Percentiles rank a stretch among this genome's conserved stretches.
Conservation (phyloP, 2,113 vertebrate species). For the Lepus americanus region DNA sequence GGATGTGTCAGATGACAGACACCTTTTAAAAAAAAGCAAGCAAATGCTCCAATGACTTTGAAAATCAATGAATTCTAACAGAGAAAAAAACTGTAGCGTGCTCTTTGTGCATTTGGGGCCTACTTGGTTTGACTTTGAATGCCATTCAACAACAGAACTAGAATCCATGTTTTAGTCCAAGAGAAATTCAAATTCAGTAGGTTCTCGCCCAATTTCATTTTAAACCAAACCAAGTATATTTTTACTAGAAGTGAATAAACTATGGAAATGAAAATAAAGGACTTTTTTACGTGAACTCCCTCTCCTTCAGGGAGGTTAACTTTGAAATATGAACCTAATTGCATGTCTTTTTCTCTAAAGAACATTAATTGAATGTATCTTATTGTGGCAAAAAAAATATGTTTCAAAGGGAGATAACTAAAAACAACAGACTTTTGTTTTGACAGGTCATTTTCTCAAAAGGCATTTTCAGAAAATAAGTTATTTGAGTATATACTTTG, state of each 20-base stretch:
- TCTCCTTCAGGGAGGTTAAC: conserved; percentile 67
- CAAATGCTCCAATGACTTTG: conserved; percentile 63
- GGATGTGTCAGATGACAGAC: conserved; percentile 61
- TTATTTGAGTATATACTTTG: conserved; percentile 65
- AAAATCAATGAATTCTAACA: conserved; percentile 72
- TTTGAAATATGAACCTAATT: conserved; percentile 68
- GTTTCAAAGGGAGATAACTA: conserved; percentile 72
- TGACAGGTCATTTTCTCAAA: conserved; percentile 78
- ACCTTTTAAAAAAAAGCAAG: conserved; percentile 61
- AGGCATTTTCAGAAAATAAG: conserved; percentile 74
- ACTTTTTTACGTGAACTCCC: conserved; percentile 62
- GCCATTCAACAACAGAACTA: conserved; percentile 57
- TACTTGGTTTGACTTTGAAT: conserved; percentile 44
- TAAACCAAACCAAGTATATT: conserved; percentile 48
- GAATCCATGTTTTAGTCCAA: conserved; percentile 61
- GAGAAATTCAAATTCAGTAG: conserved; percentile 61
- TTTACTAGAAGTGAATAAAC: conserved; percentile 56
- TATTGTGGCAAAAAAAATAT: conserved; percentile 64
- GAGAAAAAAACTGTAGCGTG: conserved; percentile 29
- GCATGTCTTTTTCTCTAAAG: conserved; percentile 60
- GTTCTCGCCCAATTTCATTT: conserved; percentile 65
- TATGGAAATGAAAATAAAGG: conserved; percentile 40
- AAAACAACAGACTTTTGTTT: conserved; percentile 75
- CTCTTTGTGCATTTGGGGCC: conserved; percentile 55
- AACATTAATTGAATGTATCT: conserved; percentile 56